Evolutionary conservation across 2,797 vertebrate genomes (phyloP), one percentile per base, ranked within the genome.

Genomic region (Channa striata): DNA sequence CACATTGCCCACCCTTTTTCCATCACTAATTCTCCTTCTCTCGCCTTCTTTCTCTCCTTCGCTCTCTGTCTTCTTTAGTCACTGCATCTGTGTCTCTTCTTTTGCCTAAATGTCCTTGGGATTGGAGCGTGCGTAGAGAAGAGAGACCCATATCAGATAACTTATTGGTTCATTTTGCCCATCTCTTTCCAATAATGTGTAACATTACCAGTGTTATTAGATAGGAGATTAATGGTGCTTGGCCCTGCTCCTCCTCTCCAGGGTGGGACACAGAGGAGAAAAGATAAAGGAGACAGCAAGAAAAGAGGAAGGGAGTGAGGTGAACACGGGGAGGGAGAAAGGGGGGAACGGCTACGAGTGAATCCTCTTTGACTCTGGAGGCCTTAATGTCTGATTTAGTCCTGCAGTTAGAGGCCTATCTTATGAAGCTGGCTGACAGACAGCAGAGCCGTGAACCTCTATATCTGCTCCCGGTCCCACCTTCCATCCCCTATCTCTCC

Each of bases 181-280:
- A 90, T 88, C 87, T 89, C 84, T 93, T 91, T 93, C 90, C 89
- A 91, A 89, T 93, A 92, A 92, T 91, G 89, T 92, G 87, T 92
- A 93, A 92, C 89, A 91, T 88, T 92, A 92, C 89, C 89, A 92
- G 81, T 90, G 90, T 92, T 92, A 91, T 91, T 92, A 91, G 89
- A 92, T 91, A 80, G 85, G 86, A 89, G 87, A 92, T 93, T 91
- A 89, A 93, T 93, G 90, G 88, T 69, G 88, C 92, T 91, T 91
- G 87, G 88, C 89, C 77, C 87, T 70, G 82, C 87, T 90, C 87
- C 85, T 86, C 80, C 91, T 87, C 85, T 69, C 73, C 77, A 72
- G 82, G 87, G 86, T 70, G 85, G 83, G 83, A 87, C 80, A 51
- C 72, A 72, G 80, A 89, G 85, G 81, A 80, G 83, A 83, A 77